Evolutionary conservation across 2,113 vertebrate genomes (phyloP).

Genomic region (Ploceus nigricollis): DNA sequence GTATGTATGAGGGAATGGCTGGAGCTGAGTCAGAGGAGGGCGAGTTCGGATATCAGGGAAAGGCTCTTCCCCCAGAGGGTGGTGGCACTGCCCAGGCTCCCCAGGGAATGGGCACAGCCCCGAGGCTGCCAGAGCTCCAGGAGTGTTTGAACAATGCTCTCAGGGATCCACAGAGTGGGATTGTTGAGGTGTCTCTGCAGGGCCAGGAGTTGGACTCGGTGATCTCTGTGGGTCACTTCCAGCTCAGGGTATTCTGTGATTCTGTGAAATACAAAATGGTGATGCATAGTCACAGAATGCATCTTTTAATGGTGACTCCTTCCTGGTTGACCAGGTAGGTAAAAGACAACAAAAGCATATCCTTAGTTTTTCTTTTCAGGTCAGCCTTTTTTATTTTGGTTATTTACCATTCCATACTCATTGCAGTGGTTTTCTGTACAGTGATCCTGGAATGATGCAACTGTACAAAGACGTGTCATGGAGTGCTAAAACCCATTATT

Average conservation of each 20-base stretch:
- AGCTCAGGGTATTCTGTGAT: background rate
- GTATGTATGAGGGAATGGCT: fast-evolving
- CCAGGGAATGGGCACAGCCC: fast-evolving
- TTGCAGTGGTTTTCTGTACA: background rate
- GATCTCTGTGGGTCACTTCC: no score
- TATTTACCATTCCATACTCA: background rate
- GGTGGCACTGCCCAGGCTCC: background rate
- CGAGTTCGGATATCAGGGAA: fast-evolving
- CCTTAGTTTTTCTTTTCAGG: background rate
- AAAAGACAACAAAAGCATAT: background rate
- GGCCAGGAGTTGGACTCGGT: fast-evolving
- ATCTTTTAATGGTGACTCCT: background rate
- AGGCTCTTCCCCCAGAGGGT: background rate
- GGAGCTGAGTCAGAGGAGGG: background rate
- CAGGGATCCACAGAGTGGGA: background rate
- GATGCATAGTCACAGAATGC: background rate
- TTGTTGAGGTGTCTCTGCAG: background rate
- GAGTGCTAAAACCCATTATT: background rate
- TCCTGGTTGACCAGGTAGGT: background rate
- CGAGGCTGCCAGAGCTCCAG: background rate
- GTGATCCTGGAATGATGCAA: fast-evolving
- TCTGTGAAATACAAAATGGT: background rate
- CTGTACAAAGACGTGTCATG: background rate
- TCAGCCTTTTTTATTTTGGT: background rate
- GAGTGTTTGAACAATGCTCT: fast-evolving